Percentiles rank a stretch among this genome's conserved stretches.
phyloP scores from a whole-genome alignment of 2,888 invertebrate genomes.

The Melinaea menophilus region DNA sequence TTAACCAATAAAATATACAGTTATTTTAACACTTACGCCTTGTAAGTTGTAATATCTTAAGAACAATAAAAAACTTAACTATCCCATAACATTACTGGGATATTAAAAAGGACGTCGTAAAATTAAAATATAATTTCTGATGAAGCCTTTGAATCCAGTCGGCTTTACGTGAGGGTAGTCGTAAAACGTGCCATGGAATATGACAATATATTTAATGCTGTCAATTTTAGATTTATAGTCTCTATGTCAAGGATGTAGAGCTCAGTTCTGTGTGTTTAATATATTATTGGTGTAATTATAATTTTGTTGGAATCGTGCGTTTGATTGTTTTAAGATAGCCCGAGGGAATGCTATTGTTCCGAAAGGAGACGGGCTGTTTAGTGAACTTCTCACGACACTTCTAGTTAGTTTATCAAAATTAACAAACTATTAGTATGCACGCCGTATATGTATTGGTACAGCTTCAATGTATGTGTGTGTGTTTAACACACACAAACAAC shows the following conservation, averaged over 20 bases:
- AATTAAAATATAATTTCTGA: slow-evolving; percentile 5
- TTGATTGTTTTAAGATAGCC: slow-evolving; percentile 42
- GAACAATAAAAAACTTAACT: neutral
- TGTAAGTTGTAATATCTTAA: neutral
- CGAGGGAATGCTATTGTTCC: slow-evolving; percentile 45
- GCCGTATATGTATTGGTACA: too few species aligned
- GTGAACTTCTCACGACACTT: slow-evolving; percentile 46
- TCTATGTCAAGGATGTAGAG: slow-evolving; percentile 12
- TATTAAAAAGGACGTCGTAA: slow-evolving; percentile 4
- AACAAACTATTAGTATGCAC: neutral
- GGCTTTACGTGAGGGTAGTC: slow-evolving; percentile 8
- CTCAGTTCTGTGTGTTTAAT: slow-evolving; percentile 9
- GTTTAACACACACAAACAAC: too few species aligned
- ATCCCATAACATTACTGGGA: neutral
- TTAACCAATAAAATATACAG: too few species aligned
- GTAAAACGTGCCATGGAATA: slow-evolving; percentile 9
- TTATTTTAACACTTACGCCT: too few species aligned
- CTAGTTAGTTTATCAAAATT: slow-evolving; percentile 24
- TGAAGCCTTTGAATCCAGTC: slow-evolving; percentile 2
- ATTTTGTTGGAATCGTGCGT: slow-evolving; percentile 31
- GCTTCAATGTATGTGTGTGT: too few species aligned
- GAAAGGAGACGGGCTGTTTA: slow-evolving; percentile 41
- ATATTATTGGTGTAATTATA: slow-evolving; percentile 8
- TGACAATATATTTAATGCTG: neutral
- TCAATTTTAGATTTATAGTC: neutral